These are phyloP conservation scores for Hyperopisus bebe DNA, from an alignment of 2,113 vertebrate genomes.

Conservation along the genomic window DNA sequence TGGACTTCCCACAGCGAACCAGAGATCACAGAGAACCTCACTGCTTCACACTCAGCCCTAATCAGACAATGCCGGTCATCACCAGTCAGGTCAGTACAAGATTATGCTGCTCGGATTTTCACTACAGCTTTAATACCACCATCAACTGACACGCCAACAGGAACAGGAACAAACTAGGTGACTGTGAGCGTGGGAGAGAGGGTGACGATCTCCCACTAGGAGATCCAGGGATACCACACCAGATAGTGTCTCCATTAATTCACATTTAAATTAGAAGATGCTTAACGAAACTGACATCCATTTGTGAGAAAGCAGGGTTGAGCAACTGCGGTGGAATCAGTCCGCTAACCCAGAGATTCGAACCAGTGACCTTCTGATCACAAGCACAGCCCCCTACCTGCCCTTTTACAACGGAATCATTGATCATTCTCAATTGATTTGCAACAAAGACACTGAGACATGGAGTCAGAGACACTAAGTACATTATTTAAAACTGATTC, in stretches of 20 bases:
- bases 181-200: not conserved
- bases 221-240: not conserved
- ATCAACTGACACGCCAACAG: not conserved
- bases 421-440: not conserved
- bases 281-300: not conserved
- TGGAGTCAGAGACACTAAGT: not conserved
- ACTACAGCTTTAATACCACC: not conserved
- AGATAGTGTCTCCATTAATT: not conserved
- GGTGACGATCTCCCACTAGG: not conserved
- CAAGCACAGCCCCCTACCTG: not conserved
- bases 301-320: not conserved
- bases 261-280: not conserved
- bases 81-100: not conserved
- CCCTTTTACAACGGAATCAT: not conserved
- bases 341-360: not conserved
- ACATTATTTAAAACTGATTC: not conserved
- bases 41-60: not conserved
- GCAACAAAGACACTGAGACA: not conserved
- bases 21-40: not conserved
- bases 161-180: not conserved
- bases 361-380: not conserved
- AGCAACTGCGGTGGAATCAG: not conserved
- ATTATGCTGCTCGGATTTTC: not conserved
- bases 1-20: not conserved
- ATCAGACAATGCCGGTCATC: not conserved